Evolutionary conservation across 2,797 vertebrate genomes (phyloP), one percentile per base, ranked within the genome.

Genomic region (Cuculus canorus): DNA sequence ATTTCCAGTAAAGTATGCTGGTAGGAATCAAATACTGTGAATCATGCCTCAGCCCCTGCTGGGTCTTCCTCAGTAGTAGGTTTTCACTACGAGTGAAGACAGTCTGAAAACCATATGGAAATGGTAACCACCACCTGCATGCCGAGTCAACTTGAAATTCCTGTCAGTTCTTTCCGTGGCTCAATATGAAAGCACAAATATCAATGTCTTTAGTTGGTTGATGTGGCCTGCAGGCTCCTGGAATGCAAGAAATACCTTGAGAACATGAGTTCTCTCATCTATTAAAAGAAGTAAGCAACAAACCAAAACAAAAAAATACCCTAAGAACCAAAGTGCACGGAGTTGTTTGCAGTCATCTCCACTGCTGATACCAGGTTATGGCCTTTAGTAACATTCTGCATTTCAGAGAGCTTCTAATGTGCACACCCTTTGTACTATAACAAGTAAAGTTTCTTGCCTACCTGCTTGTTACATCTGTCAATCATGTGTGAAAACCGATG

Each of bases 381-480:
- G 76, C 72, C 76, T 84, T 95, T 48, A 53, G 72, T 28, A 91
- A 66, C 39, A 53, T 79, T 86, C 61, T 77, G 35, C 69, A 86
- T 83, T 95, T 91, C 89, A 86, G 65, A 94, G 76, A 68, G 17
- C 25, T 92, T 86, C 66, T 86, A 72, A 86, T 37, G 37, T 68
- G 43, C 33, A 68, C 32, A 84, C 72, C 87, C 52, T 84, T 93
- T 92, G 87, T 92, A 48, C 77, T 73, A 64, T 56, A 86, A 84
- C 39, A 80, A 79, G 54, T 32, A 72, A 82, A 70, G 14, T 88
- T 90, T 80, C 78, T 92, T 84, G 35, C 48, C 86, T 79, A 69
- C 22, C 70, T 94, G 71, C 92, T 96, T 88, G 94, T 94, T 96
- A 95, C 32, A 28, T 56, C 81, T 94, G 90, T 73, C 93, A 96